Percentiles rank a stretch among this genome's conserved stretches.
Conservation (phyloP, 2,888 invertebrate species). For the Caenorhabditis sp. region DNA sequence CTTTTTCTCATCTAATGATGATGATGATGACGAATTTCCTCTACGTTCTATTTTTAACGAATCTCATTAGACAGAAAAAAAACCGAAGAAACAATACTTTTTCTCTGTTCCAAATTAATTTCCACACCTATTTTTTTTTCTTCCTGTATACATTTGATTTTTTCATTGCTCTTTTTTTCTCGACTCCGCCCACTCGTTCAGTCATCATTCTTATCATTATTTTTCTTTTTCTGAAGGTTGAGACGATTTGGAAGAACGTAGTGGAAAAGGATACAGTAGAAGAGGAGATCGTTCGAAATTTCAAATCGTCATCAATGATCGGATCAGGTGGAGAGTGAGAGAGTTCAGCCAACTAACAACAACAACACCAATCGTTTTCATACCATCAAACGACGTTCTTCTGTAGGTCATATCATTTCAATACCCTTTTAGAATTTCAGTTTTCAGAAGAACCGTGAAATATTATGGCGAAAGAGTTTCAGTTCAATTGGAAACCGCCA, state of each 20-base stretch:
- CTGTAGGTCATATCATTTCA: not conserved
- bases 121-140: too few species aligned
- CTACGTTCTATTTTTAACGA: too few species aligned
- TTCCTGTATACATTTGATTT: too few species aligned
- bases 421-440: not conserved
- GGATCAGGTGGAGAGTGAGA: not conserved
- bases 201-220: too few species aligned
- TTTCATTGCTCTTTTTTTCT: too few species aligned
- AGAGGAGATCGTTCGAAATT: too few species aligned
- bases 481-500: conserved; percentile 96
- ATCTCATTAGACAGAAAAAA: too few species aligned
- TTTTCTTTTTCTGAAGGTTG: too few species aligned
- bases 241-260: not conserved
- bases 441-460: not conserved
- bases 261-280: not conserved
- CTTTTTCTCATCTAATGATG: conserved; percentile 8
- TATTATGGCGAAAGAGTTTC: conserved; percentile 93
- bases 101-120: too few species aligned
- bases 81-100: too few species aligned
- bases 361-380: not conserved
- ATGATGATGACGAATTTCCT: too few species aligned
- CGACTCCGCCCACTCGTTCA: too few species aligned
- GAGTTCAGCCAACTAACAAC: not conserved
- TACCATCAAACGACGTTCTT: not conserved
- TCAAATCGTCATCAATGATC: not conserved